phyloP scores from a whole-genome alignment of 2,113 vertebrate genomes.

The Cynoglossus semilaevis region DNA sequence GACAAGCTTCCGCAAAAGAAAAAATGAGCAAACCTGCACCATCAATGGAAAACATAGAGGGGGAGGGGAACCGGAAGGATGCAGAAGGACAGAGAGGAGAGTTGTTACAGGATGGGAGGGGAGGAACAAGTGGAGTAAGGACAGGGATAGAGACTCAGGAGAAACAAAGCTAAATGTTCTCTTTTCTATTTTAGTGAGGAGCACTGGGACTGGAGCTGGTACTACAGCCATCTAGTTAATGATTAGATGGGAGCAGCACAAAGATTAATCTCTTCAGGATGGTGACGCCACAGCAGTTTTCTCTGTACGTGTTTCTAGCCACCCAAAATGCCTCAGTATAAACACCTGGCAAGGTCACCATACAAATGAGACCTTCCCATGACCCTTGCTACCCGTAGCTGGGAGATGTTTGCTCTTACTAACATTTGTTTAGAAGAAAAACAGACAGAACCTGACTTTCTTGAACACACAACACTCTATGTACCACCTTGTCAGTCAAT shows the following conservation, averaged over 20 bases:
- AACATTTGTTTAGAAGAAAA: slow-evolving; percentile 66
- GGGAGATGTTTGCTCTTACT: slow-evolving; percentile 50
- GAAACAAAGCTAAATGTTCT: slow-evolving; percentile 69
- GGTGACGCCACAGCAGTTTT: slow-evolving; percentile 10
- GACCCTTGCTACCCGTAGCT: slow-evolving; percentile 56
- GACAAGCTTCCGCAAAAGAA: slow-evolving; percentile 27
- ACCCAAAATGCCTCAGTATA: slow-evolving; percentile 50
- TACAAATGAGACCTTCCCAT: slow-evolving; percentile 59
- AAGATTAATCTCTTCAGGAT: slow-evolving; percentile 49
- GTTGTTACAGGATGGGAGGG: slow-evolving; percentile 60
- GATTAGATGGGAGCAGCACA: slow-evolving; percentile 54
- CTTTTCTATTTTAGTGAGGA: slow-evolving; percentile 70
- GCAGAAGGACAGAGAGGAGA: slow-evolving; percentile 74
- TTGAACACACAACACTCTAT: slow-evolving; percentile 54
- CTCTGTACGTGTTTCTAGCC: slow-evolving; percentile 19
- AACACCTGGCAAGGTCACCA: slow-evolving; percentile 71
- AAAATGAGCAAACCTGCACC: slow-evolving; percentile 56
- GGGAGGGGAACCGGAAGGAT: slow-evolving; percentile 69
- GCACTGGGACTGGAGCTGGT: slow-evolving; percentile 54
- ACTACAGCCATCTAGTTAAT: slow-evolving; percentile 63
- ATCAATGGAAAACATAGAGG: slow-evolving; percentile 66
- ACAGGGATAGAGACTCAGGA: slow-evolving; percentile 57
- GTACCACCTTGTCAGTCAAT: slow-evolving; percentile 17
- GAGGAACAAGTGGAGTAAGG: slow-evolving; percentile 55
- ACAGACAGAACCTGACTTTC: slow-evolving; percentile 40